These are phyloP conservation scores for Telenomus remus DNA, from an alignment of 1,140 invertebrate species.

Conservation along the genomic window DNA sequence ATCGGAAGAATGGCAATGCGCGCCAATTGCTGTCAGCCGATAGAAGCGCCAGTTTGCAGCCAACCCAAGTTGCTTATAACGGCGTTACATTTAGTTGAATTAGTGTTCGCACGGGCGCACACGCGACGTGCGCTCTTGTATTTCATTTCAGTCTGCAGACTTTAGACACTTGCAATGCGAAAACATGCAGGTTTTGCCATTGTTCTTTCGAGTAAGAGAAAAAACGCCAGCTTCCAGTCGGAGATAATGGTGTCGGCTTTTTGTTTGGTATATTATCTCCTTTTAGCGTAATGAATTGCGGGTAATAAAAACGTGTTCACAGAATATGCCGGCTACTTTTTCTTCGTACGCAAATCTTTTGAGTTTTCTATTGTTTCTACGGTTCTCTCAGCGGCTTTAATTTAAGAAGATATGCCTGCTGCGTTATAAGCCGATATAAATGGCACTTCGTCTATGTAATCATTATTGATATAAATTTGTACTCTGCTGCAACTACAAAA, in stretches of 20 bases:
- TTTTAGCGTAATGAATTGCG: slow-evolving; percentile 2
- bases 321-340: not conserved
- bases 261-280: not conserved
- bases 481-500: too few species aligned
- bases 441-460: too few species aligned
- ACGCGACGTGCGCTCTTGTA: slow-evolving; percentile 19
- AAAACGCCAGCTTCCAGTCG: not conserved
- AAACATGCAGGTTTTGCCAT: slow-evolving; percentile 1
- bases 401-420: too few species aligned
- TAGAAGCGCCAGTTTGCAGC: slow-evolving; percentile 2
- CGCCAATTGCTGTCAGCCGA: not conserved
- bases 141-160: slow-evolving; percentile 19
- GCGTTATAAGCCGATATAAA: too few species aligned
- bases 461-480: too few species aligned
- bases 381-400: not conserved
- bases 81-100: slow-evolving; percentile 31
- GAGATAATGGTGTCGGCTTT: not conserved
- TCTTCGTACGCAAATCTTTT: not conserved
- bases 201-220: slow-evolving; percentile 1
- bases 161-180: slow-evolving; percentile 11
- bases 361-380: not conserved
- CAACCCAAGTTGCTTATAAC: slow-evolving; percentile 26
- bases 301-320: not conserved
- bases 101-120: slow-evolving; percentile 29
- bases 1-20: slow-evolving; percentile 4